Evolutionary conservation across 2,888 invertebrate species (phyloP).

Genomic region (Tiliacea aurago): DNA sequence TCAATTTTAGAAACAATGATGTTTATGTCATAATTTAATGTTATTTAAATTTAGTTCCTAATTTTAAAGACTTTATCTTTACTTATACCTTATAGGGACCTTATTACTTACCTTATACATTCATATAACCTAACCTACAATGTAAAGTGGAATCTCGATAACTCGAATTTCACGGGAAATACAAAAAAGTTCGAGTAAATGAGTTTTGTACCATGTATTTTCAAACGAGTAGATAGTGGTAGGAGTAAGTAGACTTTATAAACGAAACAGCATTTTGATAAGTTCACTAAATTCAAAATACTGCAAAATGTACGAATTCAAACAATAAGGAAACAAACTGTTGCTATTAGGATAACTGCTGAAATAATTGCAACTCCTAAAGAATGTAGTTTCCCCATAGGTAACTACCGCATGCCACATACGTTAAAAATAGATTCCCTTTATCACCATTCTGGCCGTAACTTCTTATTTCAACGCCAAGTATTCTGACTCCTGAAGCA

Average conservation of each 20-base stretch:
- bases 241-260: background rate
- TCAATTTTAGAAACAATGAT: background rate
- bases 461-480: background rate
- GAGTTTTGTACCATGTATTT: background rate
- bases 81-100: background rate
- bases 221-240: background rate
- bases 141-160: too few species aligned
- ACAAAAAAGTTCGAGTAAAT: too few species aligned
- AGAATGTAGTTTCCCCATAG: conserved; percentile 19
- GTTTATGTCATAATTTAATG: background rate
- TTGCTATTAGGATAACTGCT: conserved; percentile 34
- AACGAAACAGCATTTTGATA: background rate
- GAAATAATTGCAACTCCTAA: conserved; percentile 17
- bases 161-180: too few species aligned
- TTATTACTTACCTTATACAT: too few species aligned
- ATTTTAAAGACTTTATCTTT: background rate
- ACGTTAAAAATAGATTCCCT: background rate
- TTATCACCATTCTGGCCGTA: background rate
- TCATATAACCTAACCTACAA: too few species aligned
- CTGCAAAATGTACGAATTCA: background rate
- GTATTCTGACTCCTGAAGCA: background rate
- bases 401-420: background rate
- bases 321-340: conserved; percentile 23
- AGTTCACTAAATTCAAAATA: background rate
- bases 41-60: background rate